A percentile compares a stretch with the other conserved stretches of the same genome.
phyloP scores from a whole-genome alignment of 1,140 invertebrate species.

The Anastatus disparis region DNA sequence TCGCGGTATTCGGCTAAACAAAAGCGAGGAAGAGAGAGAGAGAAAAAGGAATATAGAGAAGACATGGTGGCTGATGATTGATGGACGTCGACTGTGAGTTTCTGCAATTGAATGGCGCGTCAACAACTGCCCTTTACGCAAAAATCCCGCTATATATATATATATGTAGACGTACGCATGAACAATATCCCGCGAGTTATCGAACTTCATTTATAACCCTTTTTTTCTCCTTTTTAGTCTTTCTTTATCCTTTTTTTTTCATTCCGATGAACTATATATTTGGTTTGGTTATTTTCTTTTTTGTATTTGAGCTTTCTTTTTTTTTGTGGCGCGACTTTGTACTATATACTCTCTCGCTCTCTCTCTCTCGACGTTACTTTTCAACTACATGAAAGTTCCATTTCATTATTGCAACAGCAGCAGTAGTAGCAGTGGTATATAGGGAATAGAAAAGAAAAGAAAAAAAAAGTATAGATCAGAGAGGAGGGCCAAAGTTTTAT shows the following conservation, averaged over 20 bases:
- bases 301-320: no score
- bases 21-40: not conserved
- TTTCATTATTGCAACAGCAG: constrained; percentile 26
- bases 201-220: no score
- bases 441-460: not conserved
- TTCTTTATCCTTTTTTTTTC: not conserved
- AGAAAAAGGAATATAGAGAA: not conserved
- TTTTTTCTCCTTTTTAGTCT: no score
- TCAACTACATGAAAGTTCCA: constrained; percentile 23
- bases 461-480: no score
- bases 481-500: no score
- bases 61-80: constrained; percentile 24
- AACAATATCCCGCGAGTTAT: no score
- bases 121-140: not conserved
- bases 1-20: no score
- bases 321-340: not conserved
- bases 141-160: not conserved
- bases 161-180: not conserved
- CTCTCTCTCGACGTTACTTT: constrained; percentile 10
- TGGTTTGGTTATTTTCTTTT: no score
- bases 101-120: constrained; percentile 12
- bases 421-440: not conserved
- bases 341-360: not conserved
- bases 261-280: no score
- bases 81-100: constrained; percentile 21